A percentile compares a stretch with the other conserved stretches of the same genome.
Evolutionary conservation across 2,113 vertebrate genomes (phyloP).

Genomic region (Gymnarchus niloticus): DNA sequence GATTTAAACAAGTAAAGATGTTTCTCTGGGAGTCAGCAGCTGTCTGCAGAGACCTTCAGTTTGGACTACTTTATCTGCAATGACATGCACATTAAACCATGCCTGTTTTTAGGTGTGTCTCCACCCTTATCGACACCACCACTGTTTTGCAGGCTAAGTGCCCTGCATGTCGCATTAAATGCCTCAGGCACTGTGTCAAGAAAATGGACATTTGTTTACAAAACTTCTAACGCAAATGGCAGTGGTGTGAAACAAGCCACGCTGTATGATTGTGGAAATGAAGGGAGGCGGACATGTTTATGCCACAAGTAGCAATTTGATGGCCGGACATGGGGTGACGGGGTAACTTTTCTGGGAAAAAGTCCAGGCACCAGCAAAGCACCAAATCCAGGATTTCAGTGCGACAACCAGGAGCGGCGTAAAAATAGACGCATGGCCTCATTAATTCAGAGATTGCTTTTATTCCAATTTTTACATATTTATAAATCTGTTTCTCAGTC

Average conservation of each 20-base stretch:
- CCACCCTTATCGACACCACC: background rate
- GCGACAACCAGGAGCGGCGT: background rate
- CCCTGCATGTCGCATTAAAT: background rate
- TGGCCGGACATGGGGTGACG: background rate
- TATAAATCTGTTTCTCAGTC: slow-evolving; percentile 34
- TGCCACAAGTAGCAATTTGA: background rate
- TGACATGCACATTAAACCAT: background rate
- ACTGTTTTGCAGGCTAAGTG: background rate
- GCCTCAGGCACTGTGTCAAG: background rate
- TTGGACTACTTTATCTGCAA: background rate
- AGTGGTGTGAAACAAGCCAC: background rate
- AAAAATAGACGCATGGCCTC: background rate
- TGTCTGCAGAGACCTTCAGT: background rate
- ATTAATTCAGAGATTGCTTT: slow-evolving; percentile 28
- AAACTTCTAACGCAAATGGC: background rate
- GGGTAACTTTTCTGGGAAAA: background rate
- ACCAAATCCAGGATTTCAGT: background rate
- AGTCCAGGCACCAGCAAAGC: background rate
- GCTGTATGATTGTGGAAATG: background rate
- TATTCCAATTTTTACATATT: slow-evolving; percentile 33
- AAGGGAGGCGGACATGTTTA: background rate
- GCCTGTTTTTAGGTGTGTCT: background rate
- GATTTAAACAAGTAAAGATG: slow-evolving; percentile 16
- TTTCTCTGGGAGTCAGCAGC: background rate
- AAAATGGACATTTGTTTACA: background rate